Evolutionary conservation across 2,888 invertebrate genomes (phyloP).

Genomic region (Anaspis maculata): DNA sequence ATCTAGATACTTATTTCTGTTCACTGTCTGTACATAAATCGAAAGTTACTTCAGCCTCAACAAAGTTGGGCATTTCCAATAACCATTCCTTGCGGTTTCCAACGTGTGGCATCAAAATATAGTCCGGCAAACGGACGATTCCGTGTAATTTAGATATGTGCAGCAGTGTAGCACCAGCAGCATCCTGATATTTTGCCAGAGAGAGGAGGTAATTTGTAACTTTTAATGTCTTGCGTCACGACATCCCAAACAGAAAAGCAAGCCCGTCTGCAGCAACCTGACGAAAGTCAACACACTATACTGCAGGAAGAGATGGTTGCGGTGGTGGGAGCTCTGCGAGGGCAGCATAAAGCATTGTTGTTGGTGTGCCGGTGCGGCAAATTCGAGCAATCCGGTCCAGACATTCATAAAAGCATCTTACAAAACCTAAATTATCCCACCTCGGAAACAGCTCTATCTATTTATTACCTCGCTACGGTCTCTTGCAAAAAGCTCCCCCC

Average conservation of each 20-base stretch:
- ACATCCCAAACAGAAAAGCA: slow-evolving; percentile 17
- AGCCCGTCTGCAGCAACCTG: slow-evolving; percentile 15
- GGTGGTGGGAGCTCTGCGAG: slow-evolving; percentile 21
- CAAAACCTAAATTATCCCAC: slow-evolving; percentile 32
- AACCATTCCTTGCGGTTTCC: no score
- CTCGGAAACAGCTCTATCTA: slow-evolving; percentile 32
- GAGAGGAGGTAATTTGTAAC: slow-evolving; percentile 20
- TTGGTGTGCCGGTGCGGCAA: slow-evolving; percentile 20
- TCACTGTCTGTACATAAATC: no score
- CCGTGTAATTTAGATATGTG: no score
- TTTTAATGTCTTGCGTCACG: slow-evolving; percentile 18
- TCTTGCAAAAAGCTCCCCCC: slow-evolving; percentile 20
- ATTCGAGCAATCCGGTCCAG: slow-evolving; percentile 19
- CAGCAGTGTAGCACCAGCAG: no score
- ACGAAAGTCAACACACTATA: slow-evolving; percentile 22
- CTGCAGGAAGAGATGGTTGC: no score
- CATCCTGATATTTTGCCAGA: no score
- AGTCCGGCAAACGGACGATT: no score
- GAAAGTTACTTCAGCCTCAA: no score
- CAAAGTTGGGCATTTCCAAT: no score
- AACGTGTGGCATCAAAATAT: no score
- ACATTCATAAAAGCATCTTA: slow-evolving; percentile 28
- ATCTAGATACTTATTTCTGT: no score
- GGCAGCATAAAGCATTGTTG: no score
- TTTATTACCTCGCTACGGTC: slow-evolving; percentile 27